These are phyloP conservation scores for Campoplex nolae DNA, from an alignment of 2,888 invertebrate species.

Conservation along the genomic window DNA sequence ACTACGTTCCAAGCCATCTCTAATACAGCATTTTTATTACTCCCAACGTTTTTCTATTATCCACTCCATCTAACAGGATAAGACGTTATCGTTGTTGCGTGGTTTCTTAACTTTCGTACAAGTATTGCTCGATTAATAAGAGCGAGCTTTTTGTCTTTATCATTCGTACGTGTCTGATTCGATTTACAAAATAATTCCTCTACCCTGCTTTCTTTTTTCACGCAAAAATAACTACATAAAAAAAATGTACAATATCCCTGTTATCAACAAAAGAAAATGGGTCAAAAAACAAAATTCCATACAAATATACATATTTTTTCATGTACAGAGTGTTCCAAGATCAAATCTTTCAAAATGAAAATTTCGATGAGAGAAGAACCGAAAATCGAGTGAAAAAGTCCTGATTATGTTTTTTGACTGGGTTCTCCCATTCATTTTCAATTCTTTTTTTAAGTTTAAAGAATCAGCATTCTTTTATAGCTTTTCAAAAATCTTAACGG, in stretches of 20 bases:
- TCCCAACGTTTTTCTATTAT: conserved; percentile 46
- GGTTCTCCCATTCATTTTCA: background rate
- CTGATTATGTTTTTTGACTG: background rate
- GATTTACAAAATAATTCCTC: conserved; percentile 32
- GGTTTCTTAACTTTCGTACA: conserved; percentile 59
- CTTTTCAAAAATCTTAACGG: background rate
- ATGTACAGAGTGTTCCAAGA: background rate
- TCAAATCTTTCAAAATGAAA: background rate
- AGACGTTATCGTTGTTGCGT: conserved; percentile 69
- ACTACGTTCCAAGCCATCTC: conserved; percentile 68
- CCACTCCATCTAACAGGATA: conserved; percentile 60
- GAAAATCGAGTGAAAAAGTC: background rate
- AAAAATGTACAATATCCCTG: conserved; percentile 58
- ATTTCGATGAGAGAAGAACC: background rate
- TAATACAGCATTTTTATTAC: conserved; percentile 57
- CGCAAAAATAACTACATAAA: conserved; percentile 62
- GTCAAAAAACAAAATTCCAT: conserved; percentile 44
- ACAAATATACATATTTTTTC: conserved; percentile 44
- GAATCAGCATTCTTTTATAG: background rate
- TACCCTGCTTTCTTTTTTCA: conserved; percentile 28
- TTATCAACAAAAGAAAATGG: conserved; percentile 31
- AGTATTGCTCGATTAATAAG: conserved; percentile 25
- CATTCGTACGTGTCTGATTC: conserved; percentile 25
- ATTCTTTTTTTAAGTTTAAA: background rate
- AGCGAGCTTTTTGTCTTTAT: conserved; percentile 27